These are phyloP conservation scores for Crotalus adamanteus DNA, from an alignment of 2,797 vertebrate species.

Conservation along the genomic window DNA sequence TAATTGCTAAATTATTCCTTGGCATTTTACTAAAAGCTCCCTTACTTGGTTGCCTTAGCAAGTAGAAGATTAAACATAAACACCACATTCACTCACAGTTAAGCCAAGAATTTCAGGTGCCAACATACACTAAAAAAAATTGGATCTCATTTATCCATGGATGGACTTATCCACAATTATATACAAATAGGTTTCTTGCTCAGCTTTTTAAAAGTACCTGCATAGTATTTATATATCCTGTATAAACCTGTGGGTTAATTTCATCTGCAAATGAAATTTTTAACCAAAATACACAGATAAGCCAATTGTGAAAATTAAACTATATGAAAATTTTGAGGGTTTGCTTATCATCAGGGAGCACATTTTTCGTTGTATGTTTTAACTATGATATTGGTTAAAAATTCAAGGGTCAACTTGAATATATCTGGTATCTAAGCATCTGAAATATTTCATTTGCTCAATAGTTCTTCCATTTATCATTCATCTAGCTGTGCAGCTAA, in stretches of 20 bases:
- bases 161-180: neutral
- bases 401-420: neutral
- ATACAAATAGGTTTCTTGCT: neutral
- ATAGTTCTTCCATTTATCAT: neutral
- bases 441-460: neutral
- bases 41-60: neutral
- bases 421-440: neutral
- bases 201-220: neutral
- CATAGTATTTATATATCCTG: neutral
- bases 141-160: neutral
- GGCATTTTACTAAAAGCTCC: neutral
- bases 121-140: neutral
- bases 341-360: neutral
- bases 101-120: neutral
- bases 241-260: neutral
- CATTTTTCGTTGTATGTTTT: neutral
- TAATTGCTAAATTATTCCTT: neutral
- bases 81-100: neutral
- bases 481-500: neutral
- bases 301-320: neutral
- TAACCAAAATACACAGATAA: no score
- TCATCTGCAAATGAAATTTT: neutral
- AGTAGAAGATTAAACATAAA: neutral
- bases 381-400: neutral
- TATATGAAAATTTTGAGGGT: neutral